Percentiles rank a stretch among this genome's conserved stretches.
These are phyloP conservation scores for Aplocera efformata DNA, from an alignment of 2,888 invertebrate genomes.

Conservation along the genomic window DNA sequence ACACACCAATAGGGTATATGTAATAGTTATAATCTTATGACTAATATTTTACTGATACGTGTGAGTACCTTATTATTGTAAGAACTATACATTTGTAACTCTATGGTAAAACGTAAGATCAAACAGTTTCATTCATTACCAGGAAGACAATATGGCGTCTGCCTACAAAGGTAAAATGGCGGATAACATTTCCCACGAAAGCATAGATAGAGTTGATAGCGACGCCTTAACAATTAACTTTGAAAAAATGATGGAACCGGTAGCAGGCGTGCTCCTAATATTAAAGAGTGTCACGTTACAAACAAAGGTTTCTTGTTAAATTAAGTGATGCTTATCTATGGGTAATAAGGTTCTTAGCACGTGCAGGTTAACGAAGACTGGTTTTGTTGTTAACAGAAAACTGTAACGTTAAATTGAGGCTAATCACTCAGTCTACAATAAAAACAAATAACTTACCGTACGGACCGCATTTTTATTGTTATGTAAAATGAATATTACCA, in stretches of 20 bases:
- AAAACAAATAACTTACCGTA: too few species aligned
- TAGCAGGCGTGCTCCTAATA: slow-evolving; percentile 74
- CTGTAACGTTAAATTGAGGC: background rate
- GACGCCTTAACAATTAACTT: slow-evolving; percentile 71
- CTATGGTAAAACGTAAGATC: slow-evolving; percentile 5
- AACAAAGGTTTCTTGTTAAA: slow-evolving; percentile 72
- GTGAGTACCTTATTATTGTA: too few species aligned
- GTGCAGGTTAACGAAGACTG: slow-evolving; percentile 41
- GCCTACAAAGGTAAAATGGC: slow-evolving; percentile 69
- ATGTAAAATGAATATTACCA: too few species aligned
- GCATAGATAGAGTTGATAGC: slow-evolving; percentile 66
- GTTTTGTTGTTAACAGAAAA: slow-evolving; percentile 12
- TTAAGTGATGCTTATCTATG: slow-evolving; percentile 71
- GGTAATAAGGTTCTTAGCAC: slow-evolving; percentile 67
- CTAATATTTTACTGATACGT: too few species aligned
- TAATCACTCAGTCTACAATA: slow-evolving; percentile 18
- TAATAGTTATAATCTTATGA: too few species aligned
- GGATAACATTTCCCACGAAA: slow-evolving; percentile 70
- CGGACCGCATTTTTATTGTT: too few species aligned
- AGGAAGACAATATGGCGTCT: slow-evolving; percentile 57
- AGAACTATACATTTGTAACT: background rate
- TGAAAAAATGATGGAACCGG: slow-evolving; percentile 66
- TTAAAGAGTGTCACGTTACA: slow-evolving; percentile 53
- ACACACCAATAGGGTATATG: too few species aligned
- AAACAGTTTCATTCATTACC: slow-evolving; percentile 62